These are phyloP conservation scores for Colostygia pectinataria DNA, from an alignment of 2,888 invertebrate species.

Conservation along the genomic window DNA sequence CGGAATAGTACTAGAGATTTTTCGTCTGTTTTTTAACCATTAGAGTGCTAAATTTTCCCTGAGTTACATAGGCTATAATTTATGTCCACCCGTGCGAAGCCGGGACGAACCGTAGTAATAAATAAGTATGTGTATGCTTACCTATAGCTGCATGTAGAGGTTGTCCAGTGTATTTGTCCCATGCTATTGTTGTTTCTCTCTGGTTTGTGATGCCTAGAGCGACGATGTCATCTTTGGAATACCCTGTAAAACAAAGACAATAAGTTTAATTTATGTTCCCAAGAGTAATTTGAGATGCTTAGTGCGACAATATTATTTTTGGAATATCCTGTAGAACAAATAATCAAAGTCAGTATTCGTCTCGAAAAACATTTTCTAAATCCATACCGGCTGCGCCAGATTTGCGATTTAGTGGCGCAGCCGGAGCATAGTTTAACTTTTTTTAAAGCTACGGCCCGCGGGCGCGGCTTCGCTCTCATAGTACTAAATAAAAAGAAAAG, in stretches of 20 bases:
- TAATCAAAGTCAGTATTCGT: not conserved
- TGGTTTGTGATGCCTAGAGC: slow-evolving; percentile 98
- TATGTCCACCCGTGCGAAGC: no score
- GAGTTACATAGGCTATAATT: no score
- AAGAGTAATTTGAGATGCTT: slow-evolving; percentile 97
- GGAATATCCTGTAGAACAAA: slow-evolving; percentile 67
- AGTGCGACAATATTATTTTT: slow-evolving; percentile 90
- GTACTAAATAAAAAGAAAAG: no score
- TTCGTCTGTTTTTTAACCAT: no score
- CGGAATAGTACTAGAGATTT: no score
- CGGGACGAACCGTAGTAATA: no score
- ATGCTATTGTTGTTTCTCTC: slow-evolving; percentile 97
- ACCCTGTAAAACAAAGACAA: slow-evolving; percentile 59
- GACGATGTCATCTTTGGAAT: slow-evolving; percentile 86
- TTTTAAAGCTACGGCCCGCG: no score
- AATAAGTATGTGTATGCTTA: no score
- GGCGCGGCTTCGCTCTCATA: no score
- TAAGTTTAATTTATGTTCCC: not conserved
- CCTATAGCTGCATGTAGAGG: slow-evolving; percentile 97
- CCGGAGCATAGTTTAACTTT: no score
- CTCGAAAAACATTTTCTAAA: no score
- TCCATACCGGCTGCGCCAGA: not conserved
- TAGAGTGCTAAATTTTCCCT: no score
- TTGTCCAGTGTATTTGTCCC: slow-evolving; percentile 96
- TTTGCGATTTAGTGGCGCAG: not conserved